phyloP scores from a whole-genome alignment of 2,797 vertebrate genomes.

The Phrynocephalus vlangalii region DNA sequence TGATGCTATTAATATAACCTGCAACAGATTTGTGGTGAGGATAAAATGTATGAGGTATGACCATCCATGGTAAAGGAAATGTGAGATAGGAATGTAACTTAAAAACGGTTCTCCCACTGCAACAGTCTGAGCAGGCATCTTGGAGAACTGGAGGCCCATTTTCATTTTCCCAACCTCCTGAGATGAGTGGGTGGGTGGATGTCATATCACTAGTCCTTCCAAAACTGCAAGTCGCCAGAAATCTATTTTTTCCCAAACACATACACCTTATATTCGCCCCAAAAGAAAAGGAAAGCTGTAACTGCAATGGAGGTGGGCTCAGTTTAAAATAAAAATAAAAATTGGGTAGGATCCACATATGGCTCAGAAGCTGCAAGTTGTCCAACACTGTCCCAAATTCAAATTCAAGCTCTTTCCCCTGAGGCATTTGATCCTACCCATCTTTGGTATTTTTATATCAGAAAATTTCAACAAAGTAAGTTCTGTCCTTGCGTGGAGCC shows the following conservation, averaged over 20 bases:
- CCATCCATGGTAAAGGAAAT: neutral
- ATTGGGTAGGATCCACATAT: neutral
- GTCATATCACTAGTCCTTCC: neutral
- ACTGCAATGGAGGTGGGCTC: too few relatives aligned
- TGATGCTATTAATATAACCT: neutral
- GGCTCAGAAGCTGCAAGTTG: neutral
- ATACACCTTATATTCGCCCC: too few relatives aligned
- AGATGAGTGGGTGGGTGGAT: neutral
- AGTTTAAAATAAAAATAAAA: neutral
- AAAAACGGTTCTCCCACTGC: neutral
- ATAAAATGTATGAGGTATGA: neutral
- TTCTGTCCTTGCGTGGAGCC: neutral
- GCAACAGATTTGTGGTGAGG: neutral
- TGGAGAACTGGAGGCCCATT: neutral
- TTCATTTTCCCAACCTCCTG: neutral
- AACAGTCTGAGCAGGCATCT: neutral
- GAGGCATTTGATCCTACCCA: neutral
- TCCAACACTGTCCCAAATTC: neutral
- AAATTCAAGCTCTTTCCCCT: neutral
- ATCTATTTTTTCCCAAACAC: too few relatives aligned
- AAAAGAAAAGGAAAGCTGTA: neutral
- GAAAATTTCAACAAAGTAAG: neutral
- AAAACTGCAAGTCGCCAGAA: too few relatives aligned
- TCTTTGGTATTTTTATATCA: neutral
- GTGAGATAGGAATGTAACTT: neutral